Evolutionary conservation across 2,888 invertebrate genomes (phyloP), one percentile per base, ranked within the genome.

Genomic region (Sinhomidia bicolor): DNA sequence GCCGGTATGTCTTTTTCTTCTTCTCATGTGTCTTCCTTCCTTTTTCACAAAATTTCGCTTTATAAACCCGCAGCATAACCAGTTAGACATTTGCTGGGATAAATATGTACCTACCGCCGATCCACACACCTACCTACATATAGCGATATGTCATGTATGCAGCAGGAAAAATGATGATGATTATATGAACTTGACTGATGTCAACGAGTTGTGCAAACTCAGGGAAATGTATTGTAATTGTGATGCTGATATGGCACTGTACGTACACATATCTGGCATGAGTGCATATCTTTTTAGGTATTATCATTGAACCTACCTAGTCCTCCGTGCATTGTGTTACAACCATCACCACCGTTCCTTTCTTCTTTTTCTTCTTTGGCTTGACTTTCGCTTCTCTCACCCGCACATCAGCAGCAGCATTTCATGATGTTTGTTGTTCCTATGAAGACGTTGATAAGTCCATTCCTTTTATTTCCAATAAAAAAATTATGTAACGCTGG

Each of bases 171-270:
- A 17, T 68, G 47, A 71, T 44, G 71, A 71, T 71, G 71, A 71
- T 71, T 1, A 78, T 54, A 78, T 78, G 78, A 78, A 78, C 78
- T 78, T 78, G 78, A 78, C 78, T 78, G 78, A 78, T 78, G 78
- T 78, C 78, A 78, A 78, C 54, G 78, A 78, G 54, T 54, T 78
- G 29, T 78, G 78, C 78, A 51, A 20, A 78, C 51, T 78, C 78
- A 78, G 78, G 78, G 54, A 54, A 78, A 74, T 32, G n/a, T 51
- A 12, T 29, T 74, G 47, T 47, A 23, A 20, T 44, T 17, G 17
- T 71, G 44, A 26, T 74, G 74, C 17, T 23, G 14, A 71, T 44
- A 71, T 44, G 44, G 29, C 26, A 14, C 14, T 4, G 4, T 9
- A 62, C 6, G 62, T 20, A 23, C 14, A 62, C 62, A 62, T 26